Base-by-base conservation (phyloP, 2,797 vertebrate species). In the Acanthornis magna region DNA sequence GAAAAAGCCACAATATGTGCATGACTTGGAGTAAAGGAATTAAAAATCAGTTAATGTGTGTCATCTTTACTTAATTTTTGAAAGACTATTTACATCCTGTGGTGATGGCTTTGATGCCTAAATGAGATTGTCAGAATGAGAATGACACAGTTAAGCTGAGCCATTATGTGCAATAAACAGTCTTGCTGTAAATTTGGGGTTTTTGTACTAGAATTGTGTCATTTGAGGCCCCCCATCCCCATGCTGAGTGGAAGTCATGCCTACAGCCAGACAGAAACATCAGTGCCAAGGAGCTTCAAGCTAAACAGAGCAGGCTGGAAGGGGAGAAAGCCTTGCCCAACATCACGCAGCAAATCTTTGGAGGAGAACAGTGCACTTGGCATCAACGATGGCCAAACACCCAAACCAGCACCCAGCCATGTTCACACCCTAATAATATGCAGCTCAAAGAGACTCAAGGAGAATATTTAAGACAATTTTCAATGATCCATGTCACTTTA, bases 61-160 rank as follows among this genome's bases (percentile, higher is more conserved):
- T 90, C 85, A 88, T 90, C 58, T 84, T 91, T 84, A 55, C 54
- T 92, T 75, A 63, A 60, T 89, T 86, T 84, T 81, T 86, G 47
- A 75, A 88, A 70, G 40, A 47, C 58, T 86, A 34, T 74, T 94
- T 93, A 27, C 43, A 79, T 86, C 53, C 68, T 85, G 57, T 61
- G 78, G 67, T 79, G 80, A 80, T 74, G 51, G 43, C 43, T 83
- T 91, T 81, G 79, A 70, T 78, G 80, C 73, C 53, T 78, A 67
- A 89, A 78, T 65, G 76, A 68, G 70, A 77, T 83, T 84, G 80
- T 86, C 25, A 54, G 54, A 88, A 81, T 32, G 16, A 58, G 40
- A 75, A 48, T 88, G 80, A 73, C 54, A 78, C 45, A 88, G 62
- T 91, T 77, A 86, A 76, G 47, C 23, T 26, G n/a, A 40, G 61